Percentiles rank a stretch among this genome's conserved stretches.
Evolutionary conservation across 1,140 invertebrate species (phyloP).

Genomic region (Drosophila yakuba): DNA sequence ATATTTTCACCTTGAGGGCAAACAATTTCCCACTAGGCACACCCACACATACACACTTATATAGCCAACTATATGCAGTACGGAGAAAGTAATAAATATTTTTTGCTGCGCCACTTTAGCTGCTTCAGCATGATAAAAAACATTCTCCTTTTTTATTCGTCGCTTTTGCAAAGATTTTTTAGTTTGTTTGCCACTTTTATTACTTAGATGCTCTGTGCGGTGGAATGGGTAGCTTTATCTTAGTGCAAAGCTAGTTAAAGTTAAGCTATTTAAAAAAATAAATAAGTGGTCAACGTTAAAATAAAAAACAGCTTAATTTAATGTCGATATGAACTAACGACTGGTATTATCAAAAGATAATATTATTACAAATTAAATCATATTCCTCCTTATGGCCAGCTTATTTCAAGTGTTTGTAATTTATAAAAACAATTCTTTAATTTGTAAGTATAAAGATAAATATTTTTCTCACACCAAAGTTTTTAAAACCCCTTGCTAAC

Average conservation of each 20-base stretch:
- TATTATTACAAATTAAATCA: background rate
- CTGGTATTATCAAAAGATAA: no score
- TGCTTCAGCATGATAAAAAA: constrained; percentile 65
- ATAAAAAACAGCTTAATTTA: background rate
- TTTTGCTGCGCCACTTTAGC: constrained; percentile 58
- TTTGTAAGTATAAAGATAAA: no score
- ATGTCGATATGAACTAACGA: background rate
- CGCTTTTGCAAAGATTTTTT: constrained; percentile 42
- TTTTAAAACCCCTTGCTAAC: background rate
- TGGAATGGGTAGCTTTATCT: constrained; percentile 9
- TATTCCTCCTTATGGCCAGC: no score
- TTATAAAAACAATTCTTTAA: no score
- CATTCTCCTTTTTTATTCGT: constrained; percentile 30
- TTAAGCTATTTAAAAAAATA: no score
- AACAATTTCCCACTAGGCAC: constrained; percentile 75
- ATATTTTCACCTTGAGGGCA: constrained; percentile 81
- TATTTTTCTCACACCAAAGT: no score
- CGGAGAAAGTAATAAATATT: constrained; percentile 74
- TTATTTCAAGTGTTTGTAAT: no score
- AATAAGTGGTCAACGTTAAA: no score
- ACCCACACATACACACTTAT: constrained; percentile 12
- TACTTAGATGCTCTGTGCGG: background rate
- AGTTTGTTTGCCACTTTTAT: constrained; percentile 16
- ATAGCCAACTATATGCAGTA: constrained; percentile 25
- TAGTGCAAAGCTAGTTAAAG: background rate